Evolutionary conservation across 2,113 vertebrate genomes (phyloP), one percentile per base, ranked within the genome.

Genomic region (Lamprotornis superbus): DNA sequence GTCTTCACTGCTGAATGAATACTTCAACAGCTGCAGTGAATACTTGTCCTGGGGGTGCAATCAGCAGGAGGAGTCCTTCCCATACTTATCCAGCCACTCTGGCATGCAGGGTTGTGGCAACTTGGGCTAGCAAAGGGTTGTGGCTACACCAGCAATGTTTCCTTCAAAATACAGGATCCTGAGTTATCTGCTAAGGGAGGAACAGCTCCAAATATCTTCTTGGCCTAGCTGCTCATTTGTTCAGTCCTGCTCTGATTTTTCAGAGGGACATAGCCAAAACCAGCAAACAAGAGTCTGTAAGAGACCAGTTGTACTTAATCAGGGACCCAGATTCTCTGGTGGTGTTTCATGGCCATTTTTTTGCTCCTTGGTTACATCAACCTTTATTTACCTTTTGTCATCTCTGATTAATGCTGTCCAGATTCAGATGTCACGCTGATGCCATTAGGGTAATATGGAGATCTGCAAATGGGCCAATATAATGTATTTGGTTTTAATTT

Each of bases 401-500:
- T 46, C 60, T 87, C 25, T 52, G 27, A 75, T 73, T 82, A 76
- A 56, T 60, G 91, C 56, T 68, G 87, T 9, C n/a, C 39, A 17
- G 35, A 64, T 94, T 84, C 77, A 92, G 53, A 64, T 22, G 74
- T 49, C 69, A 60, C 0, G 0, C n/a, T 89, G 68, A 74, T 78
- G 80, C 8, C 44, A 24, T 60, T 56, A 76, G 52, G 17, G 18
- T 64, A 82, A 84, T 23, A 64, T 1, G n/a, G 42, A 87, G 33
- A 49, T 57, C 47, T 68, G 52, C 39, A 94, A 83, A 89, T 25
- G 30, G 42, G 17, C 18, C 76, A 81, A 3, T 57, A 61, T 46
- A 78, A 71, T 64, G 60, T 60, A 75, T 63, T 94, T 89, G 69
- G 49, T 60, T 96, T 92, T 92, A 84, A 68, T 91, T 94, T 93